Base-by-base conservation (phyloP, 1,140 invertebrate species). In the Aphidius ervi region DNA sequence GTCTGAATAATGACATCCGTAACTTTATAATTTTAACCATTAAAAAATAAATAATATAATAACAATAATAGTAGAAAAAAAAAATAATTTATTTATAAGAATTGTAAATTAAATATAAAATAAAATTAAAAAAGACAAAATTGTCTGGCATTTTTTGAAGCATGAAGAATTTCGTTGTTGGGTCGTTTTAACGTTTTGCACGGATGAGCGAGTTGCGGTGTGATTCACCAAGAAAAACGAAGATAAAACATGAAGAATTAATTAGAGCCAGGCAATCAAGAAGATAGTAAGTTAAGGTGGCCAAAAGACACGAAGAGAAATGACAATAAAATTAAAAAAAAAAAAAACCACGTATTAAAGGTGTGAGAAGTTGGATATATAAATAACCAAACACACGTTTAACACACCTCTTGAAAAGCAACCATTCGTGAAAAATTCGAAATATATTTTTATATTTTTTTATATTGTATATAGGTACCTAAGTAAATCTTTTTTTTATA, bases 161-260 rank as follows among this genome's bases (percentile, higher is more conserved):
- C 52, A 40, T 54, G 42, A 39, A 42, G 37, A 31, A 31, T 31
- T 31, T 10, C 39, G 39, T 54, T 39, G 23, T 54, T 53, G 10
- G 39, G 39, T 42, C 40, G 9, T 54, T 37, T 31, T 31, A 31
- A 31, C 4, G 2, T 31, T 31, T 54, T 40, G 39, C 39, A 54
- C 52, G 52, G 52, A 40, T 54, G 52, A 54, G 52, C 40, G 39
- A n/a, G 9, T 37, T 7, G 39, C 1, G 52, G 39, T 37, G 10
- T 40, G 52, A 54, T 54, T 67, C 59, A 64, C 60, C 46, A 56
- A 63, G 62, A 65, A 73, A 73, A 75, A 72, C 69, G 69, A 72
- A 74, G 73, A 75, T 77, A 76, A 76, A 74, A 69, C 67, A 67
- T 74, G 71, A 77, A 68, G 75, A 77, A 77, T 77, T 77, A 77